These are phyloP conservation scores for Anguilla marmorata DNA, from an alignment of 2,797 vertebrate species.

Conservation along the genomic window DNA sequence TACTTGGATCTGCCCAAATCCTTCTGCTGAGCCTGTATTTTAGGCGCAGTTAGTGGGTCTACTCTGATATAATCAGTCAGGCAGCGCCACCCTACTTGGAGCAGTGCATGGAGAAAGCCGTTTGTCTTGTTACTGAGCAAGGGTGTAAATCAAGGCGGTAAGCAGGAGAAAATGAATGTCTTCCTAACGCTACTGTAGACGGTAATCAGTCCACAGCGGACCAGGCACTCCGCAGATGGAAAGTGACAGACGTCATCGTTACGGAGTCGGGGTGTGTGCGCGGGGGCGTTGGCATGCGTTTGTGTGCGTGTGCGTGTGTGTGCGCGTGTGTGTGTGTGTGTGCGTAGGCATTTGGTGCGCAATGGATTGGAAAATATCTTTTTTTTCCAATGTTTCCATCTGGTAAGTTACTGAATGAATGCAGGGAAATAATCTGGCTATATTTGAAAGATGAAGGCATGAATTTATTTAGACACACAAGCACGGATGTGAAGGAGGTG, in stretches of 20 bases:
- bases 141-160: neutral
- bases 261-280: conserved; percentile 41
- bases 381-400: neutral
- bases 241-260: conserved; percentile 22
- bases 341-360: conserved; percentile 46
- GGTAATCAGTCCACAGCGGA: conserved; percentile 9
- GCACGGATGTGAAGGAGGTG: neutral
- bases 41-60: neutral
- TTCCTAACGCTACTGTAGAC: neutral
- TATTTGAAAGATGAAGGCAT: neutral
- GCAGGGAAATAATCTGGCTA: neutral
- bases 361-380: conserved; percentile 36
- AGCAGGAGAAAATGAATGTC: conserved; percentile 9
- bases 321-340: conserved; percentile 2
- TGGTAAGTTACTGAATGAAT: neutral
- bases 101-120: neutral
- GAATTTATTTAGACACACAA: neutral
- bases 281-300: conserved; percentile 31
- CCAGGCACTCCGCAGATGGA: neutral
- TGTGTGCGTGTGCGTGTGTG: conserved; percentile 43
- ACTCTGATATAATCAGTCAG: conserved; percentile 6
- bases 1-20: neutral
- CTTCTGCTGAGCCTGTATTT: neutral
- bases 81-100: neutral
- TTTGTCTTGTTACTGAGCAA: conserved; percentile 9